Base-by-base conservation (phyloP, 1,140 invertebrate species). In the Aplysia californica region DNA sequence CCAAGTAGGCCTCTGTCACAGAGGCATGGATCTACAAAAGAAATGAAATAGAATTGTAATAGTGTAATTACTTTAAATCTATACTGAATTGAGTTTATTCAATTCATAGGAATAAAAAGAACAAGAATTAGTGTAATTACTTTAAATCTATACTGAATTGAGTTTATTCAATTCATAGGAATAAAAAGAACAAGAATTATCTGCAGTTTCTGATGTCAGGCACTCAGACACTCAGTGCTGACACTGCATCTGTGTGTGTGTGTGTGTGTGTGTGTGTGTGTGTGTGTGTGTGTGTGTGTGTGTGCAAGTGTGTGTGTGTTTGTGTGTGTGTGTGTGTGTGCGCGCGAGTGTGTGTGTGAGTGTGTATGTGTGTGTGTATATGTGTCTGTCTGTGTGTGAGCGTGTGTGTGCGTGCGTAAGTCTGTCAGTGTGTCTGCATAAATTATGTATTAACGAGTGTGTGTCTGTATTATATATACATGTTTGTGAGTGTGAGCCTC, bases 1-100 rank as follows among this genome's bases (percentile, higher is more conserved):
- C 38, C 0, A 96, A 84, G 83, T 91, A 93, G n/a, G 89, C 74
- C 87, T 96, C 95, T 0, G 94, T 94, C 20, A 91, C 88, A 0
- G 73, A 82, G 0, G 95, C 95, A 81, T 95, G 94, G 0, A 91
- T 79, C 92, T 93, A 61, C 21, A 74, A 65, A 35, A 58, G 23
- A 59, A 3, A 26, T 6, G 4, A 59, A n/a, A 59, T 3, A 5
- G 31, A 50, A 50, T 15, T 50, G 44, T 15, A 50, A 50, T 50
- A 15, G 15, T 50, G 15, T 50, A n/a, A 50, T n/a, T 50, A 15
- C n/a, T 50, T 50, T 15, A n/a, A 50, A 50, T 15, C 15, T 50
- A n/a, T 15, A 15, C 15, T 15, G 15, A n/a, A 50, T 50, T 15
- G n/a, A 15, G 44, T 15, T 50, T 15, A 50, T 50, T 15, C 15